Percentiles rank a stretch among this genome's conserved stretches.
Evolutionary conservation across 2,797 vertebrate genomes (phyloP).

Genomic region (Phoeniculus purpureus): DNA sequence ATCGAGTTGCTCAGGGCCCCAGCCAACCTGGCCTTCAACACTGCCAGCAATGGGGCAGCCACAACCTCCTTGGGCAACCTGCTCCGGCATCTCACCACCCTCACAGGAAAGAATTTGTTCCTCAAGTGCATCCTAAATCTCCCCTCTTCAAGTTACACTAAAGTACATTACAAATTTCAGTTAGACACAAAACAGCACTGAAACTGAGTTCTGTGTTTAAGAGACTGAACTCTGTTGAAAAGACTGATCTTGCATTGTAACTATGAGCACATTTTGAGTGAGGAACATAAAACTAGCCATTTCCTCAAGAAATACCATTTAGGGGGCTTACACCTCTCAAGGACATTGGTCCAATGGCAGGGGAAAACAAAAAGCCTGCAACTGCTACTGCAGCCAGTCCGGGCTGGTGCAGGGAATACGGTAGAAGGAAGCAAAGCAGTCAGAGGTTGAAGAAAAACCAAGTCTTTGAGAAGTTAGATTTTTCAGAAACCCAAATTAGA

Average conservation of each 20-base stretch:
- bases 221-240: not conserved
- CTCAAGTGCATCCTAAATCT: too few species aligned
- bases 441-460: not conserved
- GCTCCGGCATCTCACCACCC: too few species aligned
- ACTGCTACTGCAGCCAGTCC: not conserved
- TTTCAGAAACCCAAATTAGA: not conserved
- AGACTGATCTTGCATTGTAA: not conserved
- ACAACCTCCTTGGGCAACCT: too few species aligned
- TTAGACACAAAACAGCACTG: not conserved
- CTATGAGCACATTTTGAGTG: not conserved
- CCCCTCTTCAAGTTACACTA: too few species aligned
- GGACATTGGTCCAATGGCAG: not conserved
- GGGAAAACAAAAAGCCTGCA: not conserved
- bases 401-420: rapidly evolving
- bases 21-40: too few species aligned
- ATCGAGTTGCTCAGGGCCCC: too few species aligned
- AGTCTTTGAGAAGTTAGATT: not conserved
- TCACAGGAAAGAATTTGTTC: too few species aligned
- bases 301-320: not conserved
- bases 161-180: not conserved
- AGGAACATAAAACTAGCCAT: not conserved
- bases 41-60: too few species aligned
- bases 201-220: not conserved
- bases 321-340: not conserved
- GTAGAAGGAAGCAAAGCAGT: not conserved